Base-by-base conservation (phyloP, 1,140 invertebrate genomes). In the Eumaeus atala region DNA sequence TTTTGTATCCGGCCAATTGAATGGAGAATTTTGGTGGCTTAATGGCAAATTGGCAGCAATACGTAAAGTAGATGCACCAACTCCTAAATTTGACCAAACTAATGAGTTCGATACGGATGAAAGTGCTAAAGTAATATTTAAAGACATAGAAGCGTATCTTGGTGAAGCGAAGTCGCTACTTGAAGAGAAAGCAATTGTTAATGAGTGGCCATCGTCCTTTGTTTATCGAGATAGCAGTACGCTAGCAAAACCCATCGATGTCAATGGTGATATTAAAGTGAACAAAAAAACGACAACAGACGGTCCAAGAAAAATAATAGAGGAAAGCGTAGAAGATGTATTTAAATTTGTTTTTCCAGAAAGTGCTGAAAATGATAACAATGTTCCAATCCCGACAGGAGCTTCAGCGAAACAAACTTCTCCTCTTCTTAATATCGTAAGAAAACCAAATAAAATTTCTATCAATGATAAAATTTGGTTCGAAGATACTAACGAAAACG, bases 21-120 rank as follows among this genome's bases (percentile, higher is more conserved):
- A 81, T 58, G 84, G 84, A 12, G 74, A 78, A 62, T 86, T 86
- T 64, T 86, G 83, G 83, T 84, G 83, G 83, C 51, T 84, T 9
- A 68, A 82, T 48, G 62, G 73, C 49, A 74, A 82, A 48, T 48
- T 84, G 10, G 55, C 68, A 9, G 61, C 76, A 40, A 55, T 77
- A 18, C 60, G 69, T 48, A 58, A 72, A 11, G 50, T 61, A 6
- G 58, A 67, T 37, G 61, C 72, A 10, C 60, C 71, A 1, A 61
- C 62, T 7, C 73, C 76, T 9, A 62, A 54, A 58, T 71, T 81
- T 38, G 80, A 83, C 42, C 67, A 83, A 52, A 54, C 76, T 3
- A 75, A 59, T 47, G 77, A 78, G 58, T 73, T 76, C 7, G 83
- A 84, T 44, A 83, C 70, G 6, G 80, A 84, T 56, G 79, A 83